These are phyloP conservation scores for Macrosiphum euphorbiae DNA, from an alignment of 2,888 invertebrate genomes.

Conservation along the genomic window DNA sequence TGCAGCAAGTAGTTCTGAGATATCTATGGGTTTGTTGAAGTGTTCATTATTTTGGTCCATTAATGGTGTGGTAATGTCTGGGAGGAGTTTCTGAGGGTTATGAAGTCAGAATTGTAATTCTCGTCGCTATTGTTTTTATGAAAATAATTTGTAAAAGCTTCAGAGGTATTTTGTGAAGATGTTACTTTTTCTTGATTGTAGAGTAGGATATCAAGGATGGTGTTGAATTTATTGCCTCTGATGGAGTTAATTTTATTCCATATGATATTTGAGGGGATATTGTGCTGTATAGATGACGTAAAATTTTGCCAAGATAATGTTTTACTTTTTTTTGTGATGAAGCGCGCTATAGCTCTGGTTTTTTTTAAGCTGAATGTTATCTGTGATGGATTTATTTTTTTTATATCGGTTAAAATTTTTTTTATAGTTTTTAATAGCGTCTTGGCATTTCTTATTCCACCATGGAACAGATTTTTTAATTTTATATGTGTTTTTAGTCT, in stretches of 20 bases:
- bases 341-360: background rate
- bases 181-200: background rate
- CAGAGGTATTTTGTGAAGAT: background rate
- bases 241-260: too few species aligned
- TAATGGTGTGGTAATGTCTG: background rate
- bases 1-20: background rate
- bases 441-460: conserved; percentile 7
- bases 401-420: background rate
- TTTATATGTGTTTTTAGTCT: background rate
- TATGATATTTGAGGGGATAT: background rate
- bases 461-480: background rate
- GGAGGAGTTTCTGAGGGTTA: background rate
- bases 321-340: background rate
- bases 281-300: background rate
- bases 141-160: background rate
- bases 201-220: too few species aligned
- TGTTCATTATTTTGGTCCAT: background rate
- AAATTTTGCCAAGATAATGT: background rate
- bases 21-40: background rate
- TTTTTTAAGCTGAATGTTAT: background rate
- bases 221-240: too few species aligned
- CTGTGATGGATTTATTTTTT: background rate
- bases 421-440: background rate
- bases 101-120: conserved; percentile 18
- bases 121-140: conserved; percentile 19